Evolutionary conservation across 2,113 vertebrate species (phyloP).

Genomic region (Mastomys coucha): DNA sequence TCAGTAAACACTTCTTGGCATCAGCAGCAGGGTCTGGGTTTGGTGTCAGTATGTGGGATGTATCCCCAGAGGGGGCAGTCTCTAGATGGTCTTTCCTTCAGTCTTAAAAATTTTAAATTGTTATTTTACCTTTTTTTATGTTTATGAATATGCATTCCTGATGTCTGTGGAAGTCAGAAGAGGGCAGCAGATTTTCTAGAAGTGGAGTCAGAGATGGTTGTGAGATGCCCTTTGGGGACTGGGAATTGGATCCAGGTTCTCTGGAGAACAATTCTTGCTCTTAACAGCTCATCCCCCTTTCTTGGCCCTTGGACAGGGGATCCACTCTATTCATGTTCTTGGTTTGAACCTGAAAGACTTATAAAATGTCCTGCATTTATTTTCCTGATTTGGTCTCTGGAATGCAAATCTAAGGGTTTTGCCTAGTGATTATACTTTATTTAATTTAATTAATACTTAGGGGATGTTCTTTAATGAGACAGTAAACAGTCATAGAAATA

Average conservation of each 20-base stretch:
- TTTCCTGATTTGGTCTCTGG: neutral
- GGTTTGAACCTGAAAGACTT: neutral
- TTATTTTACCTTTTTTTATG: neutral
- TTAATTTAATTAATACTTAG: neutral
- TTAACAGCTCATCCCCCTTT: neutral
- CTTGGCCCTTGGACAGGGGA: neutral
- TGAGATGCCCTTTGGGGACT: neutral
- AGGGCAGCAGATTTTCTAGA: neutral
- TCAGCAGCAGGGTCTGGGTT: too few relatives aligned
- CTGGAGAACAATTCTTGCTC: neutral
- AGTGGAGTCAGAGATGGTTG: neutral
- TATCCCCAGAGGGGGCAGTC: too few relatives aligned
- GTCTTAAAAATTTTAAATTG: neutral
- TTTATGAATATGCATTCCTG: neutral
- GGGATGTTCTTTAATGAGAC: neutral
- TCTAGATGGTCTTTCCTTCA: too few relatives aligned
- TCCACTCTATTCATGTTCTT: neutral
- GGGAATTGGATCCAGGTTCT: neutral
- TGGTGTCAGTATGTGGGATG: too few relatives aligned
- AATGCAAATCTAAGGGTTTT: slow-evolving; percentile 3
- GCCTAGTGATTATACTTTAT: slow-evolving; percentile 4
- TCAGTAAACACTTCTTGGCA: too few relatives aligned
- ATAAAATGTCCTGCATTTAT: neutral
- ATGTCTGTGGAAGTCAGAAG: neutral
- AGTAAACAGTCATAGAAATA: neutral